Evolutionary conservation across 2,113 vertebrate species (phyloP), one percentile per base, ranked within the genome.

Genomic region (Cryptomyrus ogoouensis): DNA sequence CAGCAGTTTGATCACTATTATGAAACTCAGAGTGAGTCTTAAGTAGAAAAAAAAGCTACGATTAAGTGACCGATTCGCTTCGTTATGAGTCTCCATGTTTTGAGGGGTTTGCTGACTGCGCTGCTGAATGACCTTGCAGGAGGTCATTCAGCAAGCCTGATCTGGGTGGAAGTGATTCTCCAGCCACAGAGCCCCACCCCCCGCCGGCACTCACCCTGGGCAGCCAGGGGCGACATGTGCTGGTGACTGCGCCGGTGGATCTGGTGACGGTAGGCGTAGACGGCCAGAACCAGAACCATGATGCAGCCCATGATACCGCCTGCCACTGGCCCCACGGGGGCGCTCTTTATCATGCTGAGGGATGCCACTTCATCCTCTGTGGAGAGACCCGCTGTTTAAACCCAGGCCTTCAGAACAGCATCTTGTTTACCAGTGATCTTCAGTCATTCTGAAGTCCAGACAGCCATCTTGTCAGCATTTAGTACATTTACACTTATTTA

Each of bases 291-390:
- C 70, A 99, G 93, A 89, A 99, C 98, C 98, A 99, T 99, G 90
- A 99, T 98, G 91, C 98, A 98, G 89, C 98, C 98, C 98, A 99
- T 99, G 77, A 99, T 99, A 13, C 98, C 98, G 56, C 98, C 98
- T 0, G 98, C 98, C 46, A 99, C 98, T 0, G 98, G 98, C 31
- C 98, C 98, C 24, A 99, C 96, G 0, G 98, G 98, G 7, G 98
- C 98, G 0, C 98, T 99, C 93, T 99, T 99, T 89, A 99, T 98
- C 98, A 99, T 99, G 94, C 97, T 99, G 92, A 99, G 91, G 9
- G 98, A 97, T 0, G 97, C 96, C 12, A 98, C 98, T 87, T 99
- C 98, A 17, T 99, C 98, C 87, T 98, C 98, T 99, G 91, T 4
- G 85, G 24, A n/a, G 47, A 12, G 62, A 44, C 17, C 52, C 56